Evolutionary conservation across 2,888 invertebrate species (phyloP), one percentile per base, ranked within the genome.

Genomic region (Melipona beecheii): DNA sequence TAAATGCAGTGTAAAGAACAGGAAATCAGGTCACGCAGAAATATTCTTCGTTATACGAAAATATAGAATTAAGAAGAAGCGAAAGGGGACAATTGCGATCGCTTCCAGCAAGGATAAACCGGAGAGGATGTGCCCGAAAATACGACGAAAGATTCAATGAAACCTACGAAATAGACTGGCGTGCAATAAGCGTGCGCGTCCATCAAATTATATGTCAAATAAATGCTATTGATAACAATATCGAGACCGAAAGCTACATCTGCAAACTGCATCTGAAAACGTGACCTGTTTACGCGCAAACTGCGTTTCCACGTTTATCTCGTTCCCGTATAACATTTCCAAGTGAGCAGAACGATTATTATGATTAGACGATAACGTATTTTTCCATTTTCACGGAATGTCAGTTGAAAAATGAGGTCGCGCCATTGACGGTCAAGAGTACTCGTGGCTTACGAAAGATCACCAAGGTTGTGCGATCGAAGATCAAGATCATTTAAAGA

Each of bases 321-420:
- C 58, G 24, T 64, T 31, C 36, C 36, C 36, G 75, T 68, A 83
- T 81, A 74, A 66, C 86, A 84, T 69, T 71, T 84, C 70, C 17
- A 82, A 84, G 75, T 86, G 87, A 87, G 87, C 77, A 82, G 74
- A 75, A 64, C 75, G 64, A n/a, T n/a, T n/a, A n/a, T 62, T 86
- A 76, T 82, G 68, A 87, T 87, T 77, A 78, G 79, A 64, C 70
- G 65, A 76, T 76, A 78, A 82, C 70, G 72, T 15, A 72, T 75
- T 79, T 84, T 86, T 82, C 75, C 74, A 27, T 84, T 82, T 78
- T 79, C 78, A 58, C 64, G 36, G 27, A n/a, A 21, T 6, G 24
- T 56, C 52, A 50, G 5, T 43, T 52, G 68, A 83, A 54, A 64
- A 56, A 49, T 17, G 24, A 27, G 4, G 9, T 60, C 6, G 19